Evolutionary conservation across 2,888 invertebrate species (phyloP), one percentile per base, ranked within the genome.

Genomic region (Leptinotarsa tumamoca): DNA sequence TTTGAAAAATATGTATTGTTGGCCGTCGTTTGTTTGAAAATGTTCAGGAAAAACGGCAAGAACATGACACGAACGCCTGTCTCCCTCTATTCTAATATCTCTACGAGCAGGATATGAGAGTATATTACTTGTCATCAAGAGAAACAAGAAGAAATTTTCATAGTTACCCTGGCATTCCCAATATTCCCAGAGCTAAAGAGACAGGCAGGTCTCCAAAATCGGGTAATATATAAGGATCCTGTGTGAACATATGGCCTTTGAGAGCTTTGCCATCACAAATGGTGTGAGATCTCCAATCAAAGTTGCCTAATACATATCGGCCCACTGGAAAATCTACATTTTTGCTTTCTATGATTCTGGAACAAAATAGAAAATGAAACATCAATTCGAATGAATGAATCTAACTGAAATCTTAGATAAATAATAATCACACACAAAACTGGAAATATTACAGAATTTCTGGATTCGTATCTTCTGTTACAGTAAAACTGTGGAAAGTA

Each of bases 161-260:
- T 68, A 56, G 73, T 72, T 88, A 94, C 93, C 93, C 94, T 67
- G 94, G 92, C 92, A 93, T 93, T 82, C 94, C 94, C 52, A 94
- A 86, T 66, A 91, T 85, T 67, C 94, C 94, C 21, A 94, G 86
- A 10, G 89, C 91, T 67, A 93, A 88, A 0, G 94, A 94, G 4
- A 90, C 80, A 1, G 94, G 90, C 74, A 93, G 86, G 23, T 90
- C 88, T 56, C 89, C 91, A 66, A 93, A 85, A 78, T 93, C 91
- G 4, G 93, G 92, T 56, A 93, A 63, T 5, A 91, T 75, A 23
- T 88, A 89, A 3, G 80, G 78, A 51, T 75, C 72, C 49, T 52
- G 58, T 21, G 74, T 70, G 3, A 63, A 63, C 33, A 63, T 7
- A 14, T 63, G 63, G 3, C 89, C 83, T 68, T 63, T 5, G 66